phyloP scores from a whole-genome alignment of 2,888 invertebrate species.

The Phrixothrix hirtus region DNA sequence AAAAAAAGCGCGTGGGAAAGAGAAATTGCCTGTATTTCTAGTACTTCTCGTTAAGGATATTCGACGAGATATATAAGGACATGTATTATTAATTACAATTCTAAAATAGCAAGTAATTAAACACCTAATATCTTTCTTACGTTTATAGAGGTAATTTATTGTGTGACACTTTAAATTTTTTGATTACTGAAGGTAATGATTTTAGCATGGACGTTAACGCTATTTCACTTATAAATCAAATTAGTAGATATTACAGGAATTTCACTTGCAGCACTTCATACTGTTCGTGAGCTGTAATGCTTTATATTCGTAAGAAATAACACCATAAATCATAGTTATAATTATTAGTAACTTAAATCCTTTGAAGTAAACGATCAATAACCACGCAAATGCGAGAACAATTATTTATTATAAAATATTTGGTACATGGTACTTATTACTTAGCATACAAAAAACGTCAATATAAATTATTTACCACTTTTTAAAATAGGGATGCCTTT shows the following conservation, averaged over 20 bases:
- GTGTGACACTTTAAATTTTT: slow-evolving; percentile 4
- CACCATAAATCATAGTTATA: slow-evolving; percentile 26
- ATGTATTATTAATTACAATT: slow-evolving; percentile 17
- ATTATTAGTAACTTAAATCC: slow-evolving; percentile 19
- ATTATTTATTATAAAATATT: slow-evolving; percentile 2
- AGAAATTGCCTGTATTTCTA: slow-evolving; percentile 24
- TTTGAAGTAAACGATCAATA: slow-evolving; percentile 19
- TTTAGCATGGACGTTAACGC: slow-evolving; percentile 14
- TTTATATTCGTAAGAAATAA: slow-evolving; percentile 27
- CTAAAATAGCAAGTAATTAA: slow-evolving; percentile 13
- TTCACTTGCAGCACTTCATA: slow-evolving; percentile 28
- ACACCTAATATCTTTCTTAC: slow-evolving; percentile 18
- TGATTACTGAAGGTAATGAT: slow-evolving; percentile 12
- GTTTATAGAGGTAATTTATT: slow-evolving; percentile 11
- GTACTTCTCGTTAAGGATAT: slow-evolving; percentile 6
- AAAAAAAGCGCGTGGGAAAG: slow-evolving; percentile 28
- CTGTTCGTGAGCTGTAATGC: slow-evolving; percentile 28
- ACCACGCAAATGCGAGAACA: slow-evolving; percentile 14
- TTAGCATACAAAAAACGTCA: too few relatives aligned
- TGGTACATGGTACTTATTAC: neutral
- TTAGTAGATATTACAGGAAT: slow-evolving; percentile 23
- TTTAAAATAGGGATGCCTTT: too few relatives aligned
- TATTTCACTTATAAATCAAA: slow-evolving; percentile 31
- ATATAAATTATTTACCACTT: too few relatives aligned
- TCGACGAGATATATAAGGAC: slow-evolving; percentile 6